Evolutionary conservation across 2,113 vertebrate species (phyloP).

Genomic region (Clarias magur): DNA sequence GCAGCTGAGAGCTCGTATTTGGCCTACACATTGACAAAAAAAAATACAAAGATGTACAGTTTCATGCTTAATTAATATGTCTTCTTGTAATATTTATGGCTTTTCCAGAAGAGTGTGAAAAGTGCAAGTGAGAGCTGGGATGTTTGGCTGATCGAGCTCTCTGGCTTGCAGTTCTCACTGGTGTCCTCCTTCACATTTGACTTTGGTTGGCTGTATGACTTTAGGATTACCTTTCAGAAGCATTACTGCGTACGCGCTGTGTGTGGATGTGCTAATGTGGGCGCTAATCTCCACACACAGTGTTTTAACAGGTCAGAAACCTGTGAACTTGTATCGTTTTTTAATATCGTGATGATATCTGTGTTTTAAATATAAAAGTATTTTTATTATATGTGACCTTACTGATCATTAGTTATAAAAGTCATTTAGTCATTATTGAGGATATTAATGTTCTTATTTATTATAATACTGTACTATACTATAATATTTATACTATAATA

Average conservation of each 20-base stretch:
- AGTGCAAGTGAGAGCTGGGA: conserved; percentile 3
- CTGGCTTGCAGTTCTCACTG: conserved; percentile 17
- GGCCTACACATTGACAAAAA: conserved; percentile 53
- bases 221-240: neutral
- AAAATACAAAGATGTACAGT: conserved; percentile 60
- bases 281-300: neutral
- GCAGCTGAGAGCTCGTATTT: conserved; percentile 62
- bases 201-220: neutral
- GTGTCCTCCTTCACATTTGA: neutral
- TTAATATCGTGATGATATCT: too few species aligned
- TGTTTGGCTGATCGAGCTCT: conserved; percentile 29
- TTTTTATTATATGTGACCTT: neutral
- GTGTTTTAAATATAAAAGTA: neutral
- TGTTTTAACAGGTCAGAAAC: neutral
- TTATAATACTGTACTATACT: neutral
- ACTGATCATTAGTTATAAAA: neutral
- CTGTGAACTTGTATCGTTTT: too few species aligned
- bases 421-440: neutral
- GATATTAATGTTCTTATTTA: neutral
- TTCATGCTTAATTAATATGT: conserved; percentile 68
- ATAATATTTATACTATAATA: too few species aligned
- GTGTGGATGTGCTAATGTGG: neutral
- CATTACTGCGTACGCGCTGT: neutral
- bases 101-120: conserved; percentile 28
- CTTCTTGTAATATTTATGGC: conserved; percentile 42